These are phyloP conservation scores for Schlechtendalia chinensis DNA, from an alignment of 1,140 invertebrate species.

Conservation along the genomic window DNA sequence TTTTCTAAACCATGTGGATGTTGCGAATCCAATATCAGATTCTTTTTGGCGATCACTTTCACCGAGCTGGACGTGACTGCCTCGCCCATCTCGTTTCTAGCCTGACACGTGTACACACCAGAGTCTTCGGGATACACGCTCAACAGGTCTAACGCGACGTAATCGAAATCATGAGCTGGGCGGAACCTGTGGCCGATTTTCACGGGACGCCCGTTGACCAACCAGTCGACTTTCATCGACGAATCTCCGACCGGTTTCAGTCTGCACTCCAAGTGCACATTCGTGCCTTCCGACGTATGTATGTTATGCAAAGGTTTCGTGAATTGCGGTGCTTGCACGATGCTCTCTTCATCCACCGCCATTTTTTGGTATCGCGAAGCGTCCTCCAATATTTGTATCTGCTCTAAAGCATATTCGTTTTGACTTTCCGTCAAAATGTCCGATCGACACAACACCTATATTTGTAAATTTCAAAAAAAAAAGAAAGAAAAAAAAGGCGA, in stretches of 20 bases:
- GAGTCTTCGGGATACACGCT: slow-evolving; percentile 96
- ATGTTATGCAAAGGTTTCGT: slow-evolving; percentile 83
- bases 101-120: slow-evolving; percentile 91
- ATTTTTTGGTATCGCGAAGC: slow-evolving; percentile 70
- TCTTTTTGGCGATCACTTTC: slow-evolving; percentile 80
- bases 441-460: slow-evolving; percentile 69
- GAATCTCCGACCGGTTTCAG: slow-evolving; percentile 92
- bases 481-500: too few species aligned
- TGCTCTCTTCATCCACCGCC: slow-evolving; percentile 72
- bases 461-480: slow-evolving; percentile 10
- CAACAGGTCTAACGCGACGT: slow-evolving; percentile 91
- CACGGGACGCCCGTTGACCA: slow-evolving; percentile 86
- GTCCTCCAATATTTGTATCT: slow-evolving; percentile 92
- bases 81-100: slow-evolving; percentile 86
- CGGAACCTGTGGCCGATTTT: slow-evolving; percentile 87
- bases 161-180: slow-evolving; percentile 96
- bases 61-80: slow-evolving; percentile 90
- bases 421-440: slow-evolving; percentile 90
- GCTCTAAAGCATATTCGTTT: slow-evolving; percentile 90
- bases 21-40: slow-evolving; percentile 79
- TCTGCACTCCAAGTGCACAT: slow-evolving; percentile 89
- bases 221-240: slow-evolving; percentile 95
- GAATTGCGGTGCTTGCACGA: slow-evolving; percentile 81
- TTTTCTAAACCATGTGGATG: slow-evolving; percentile 84
- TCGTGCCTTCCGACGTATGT: slow-evolving; percentile 86